Base-by-base conservation (phyloP, 1,140 invertebrate species). In the Eubasilissa regina region DNA sequence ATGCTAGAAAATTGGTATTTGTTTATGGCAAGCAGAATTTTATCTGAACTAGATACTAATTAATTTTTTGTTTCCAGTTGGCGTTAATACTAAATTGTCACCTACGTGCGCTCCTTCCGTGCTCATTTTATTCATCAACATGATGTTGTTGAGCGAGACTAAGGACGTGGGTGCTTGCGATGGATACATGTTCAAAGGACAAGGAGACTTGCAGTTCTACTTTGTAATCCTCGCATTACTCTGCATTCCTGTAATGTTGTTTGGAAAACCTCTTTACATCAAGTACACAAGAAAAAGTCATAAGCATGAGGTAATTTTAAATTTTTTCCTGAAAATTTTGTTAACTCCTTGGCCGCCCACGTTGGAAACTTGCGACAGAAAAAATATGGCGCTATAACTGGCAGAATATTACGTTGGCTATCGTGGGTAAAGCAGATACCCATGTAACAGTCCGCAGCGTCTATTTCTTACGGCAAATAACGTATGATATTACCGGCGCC, bases 201-300 rank as follows among this genome's bases (percentile, higher is more conserved):
- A 99, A 90, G 86, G 86, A 0, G 84, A 83, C 0, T 58, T 99
- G 21, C 96, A 99, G 86, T 88, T 89, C 21, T 86, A 93, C 47
- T 93, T 97, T 62, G 92, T 98, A 3, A 84, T 95, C 4, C 78
- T 95, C 3, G 96, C 94, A 0, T 83, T 98, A 0, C 82, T 94
- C 35, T 98, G 97, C 86, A 93, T 99, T 44, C 98, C 98, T 0
- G 93, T 97, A 84, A 95, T 99, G 95, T 90, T 99, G 77, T 87
- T 98, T 4, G 95, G 95, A 6, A 99, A 98, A 89, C 98, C 98
- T 0, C 85, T 98, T 25, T 93, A 94, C 81, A 87, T 95, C n/a
- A 85, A 87, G 25, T 84, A 51, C 81, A 85, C 76, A 17, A 85
- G 73, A 60, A 80, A 75, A 79, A 62, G 0, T 48, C 62, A 21